These are phyloP conservation scores for Danaus plexippus DNA, from an alignment of 1,140 invertebrate species.

Conservation along the genomic window DNA sequence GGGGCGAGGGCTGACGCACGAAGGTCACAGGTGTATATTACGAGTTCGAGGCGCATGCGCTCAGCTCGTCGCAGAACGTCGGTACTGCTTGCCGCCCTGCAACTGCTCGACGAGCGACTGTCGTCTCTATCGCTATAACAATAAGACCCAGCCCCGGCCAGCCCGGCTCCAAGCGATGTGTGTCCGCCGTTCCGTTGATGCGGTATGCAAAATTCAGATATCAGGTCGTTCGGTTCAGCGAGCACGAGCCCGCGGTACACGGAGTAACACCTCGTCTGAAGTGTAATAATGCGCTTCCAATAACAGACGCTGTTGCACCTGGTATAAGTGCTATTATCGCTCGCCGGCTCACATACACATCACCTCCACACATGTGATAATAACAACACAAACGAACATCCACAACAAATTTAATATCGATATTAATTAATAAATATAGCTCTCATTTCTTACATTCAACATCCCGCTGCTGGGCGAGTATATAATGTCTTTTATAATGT, in stretches of 20 bases:
- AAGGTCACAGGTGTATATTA: slow-evolving; percentile 38
- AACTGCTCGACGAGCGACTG: slow-evolving; percentile 16
- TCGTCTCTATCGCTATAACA: slow-evolving; percentile 16
- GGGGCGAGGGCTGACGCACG: slow-evolving; percentile 9
- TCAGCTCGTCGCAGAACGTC: slow-evolving; percentile 21
- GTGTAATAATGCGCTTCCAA: background rate
- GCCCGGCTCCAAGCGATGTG: slow-evolving; percentile 10
- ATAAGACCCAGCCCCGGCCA: slow-evolving; percentile 12
- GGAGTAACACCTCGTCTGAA: too few species aligned
- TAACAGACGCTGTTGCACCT: too few species aligned
- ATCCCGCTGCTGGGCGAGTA: too few species aligned
- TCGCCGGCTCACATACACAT: too few species aligned
- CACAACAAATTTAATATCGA: too few species aligned
- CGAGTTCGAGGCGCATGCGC: slow-evolving; percentile 48
- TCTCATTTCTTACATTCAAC: too few species aligned
- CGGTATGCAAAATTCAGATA: slow-evolving; percentile 49
- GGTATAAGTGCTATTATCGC: too few species aligned
- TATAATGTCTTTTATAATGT: too few species aligned
- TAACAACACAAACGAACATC: too few species aligned
- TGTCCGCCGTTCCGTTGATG: slow-evolving; percentile 33
- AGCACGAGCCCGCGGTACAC: slow-evolving; percentile 9
- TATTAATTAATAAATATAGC: too few species aligned
- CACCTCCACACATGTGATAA: too few species aligned
- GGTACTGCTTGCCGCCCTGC: slow-evolving; percentile 17
- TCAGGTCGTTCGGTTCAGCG: slow-evolving; percentile 14